Evolutionary conservation across 2,888 invertebrate genomes (phyloP), one percentile per base, ranked within the genome.

Genomic region (Sialis fuliginosa): DNA sequence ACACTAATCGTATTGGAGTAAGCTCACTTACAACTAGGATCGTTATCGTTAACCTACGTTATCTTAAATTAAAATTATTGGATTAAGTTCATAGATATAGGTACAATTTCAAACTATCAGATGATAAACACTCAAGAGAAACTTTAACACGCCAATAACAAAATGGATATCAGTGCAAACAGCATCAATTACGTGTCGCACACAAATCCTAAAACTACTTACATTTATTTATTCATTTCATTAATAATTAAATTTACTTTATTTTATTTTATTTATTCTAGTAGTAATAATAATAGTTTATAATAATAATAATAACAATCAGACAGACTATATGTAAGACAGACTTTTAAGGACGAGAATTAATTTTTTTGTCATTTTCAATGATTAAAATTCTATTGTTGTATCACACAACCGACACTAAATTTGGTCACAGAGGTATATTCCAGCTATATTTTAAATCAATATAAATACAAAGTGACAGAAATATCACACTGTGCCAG

Each of bases 321-420:
- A 42, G 32, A 42, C 22, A 44, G 44, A 44, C 44, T 44, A 44
- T 35, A 44, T 13, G 34, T 44, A 37, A 44, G 33, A 44, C 44
- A 44, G 44, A 44, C 44, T 44, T 44, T 44, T 44, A 44, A 35
- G 37, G 9, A 44, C 22, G 31, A 44, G 33, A 44, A 13, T 35
- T 37, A 35, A 12, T 35, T 44, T 35, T 30, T 35, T 35, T 35
- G 13, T n/a, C n/a, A 37, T 44, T 44, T 35, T 44, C 12, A 7
- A 37, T 37, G 34, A 37, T 44, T 33, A 37, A 44, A 44, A 44
- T 30, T 31, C 32, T 22, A 22, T 31, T 31, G 31, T 42, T 42
- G 42, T 32, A 44, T 44, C 44, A 44, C 44, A 44, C 22, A 44
- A 35, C 34, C 34, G 33, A 44, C 37, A 12, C 37, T 44, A 37